phyloP scores from a whole-genome alignment of 2,797 vertebrate species.

The Brachymystax lenok region DNA sequence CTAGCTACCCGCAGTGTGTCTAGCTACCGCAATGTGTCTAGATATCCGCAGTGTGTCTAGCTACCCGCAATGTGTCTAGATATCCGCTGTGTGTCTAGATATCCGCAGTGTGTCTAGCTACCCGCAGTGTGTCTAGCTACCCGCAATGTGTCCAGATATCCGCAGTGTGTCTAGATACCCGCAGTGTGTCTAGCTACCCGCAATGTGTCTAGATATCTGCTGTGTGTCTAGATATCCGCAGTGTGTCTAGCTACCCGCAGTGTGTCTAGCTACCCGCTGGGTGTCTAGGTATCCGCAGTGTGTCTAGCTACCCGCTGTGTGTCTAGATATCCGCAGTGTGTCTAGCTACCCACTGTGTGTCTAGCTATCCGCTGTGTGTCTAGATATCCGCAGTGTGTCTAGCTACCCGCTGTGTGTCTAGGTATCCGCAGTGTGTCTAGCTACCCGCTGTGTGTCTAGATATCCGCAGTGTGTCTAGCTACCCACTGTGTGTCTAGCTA shows the following conservation, averaged over 20 bases:
- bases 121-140: no score
- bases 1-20: no score
- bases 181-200: conserved; percentile 11
- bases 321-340: conserved; percentile 16
- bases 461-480: conserved; percentile 31
- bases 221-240: conserved; percentile 17
- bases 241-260: conserved; percentile 30
- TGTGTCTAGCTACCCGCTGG: conserved; percentile 4
- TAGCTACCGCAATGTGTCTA: no score
- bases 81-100: no score
- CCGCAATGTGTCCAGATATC: conserved; percentile 25
- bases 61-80: no score
- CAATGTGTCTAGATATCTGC: no score
- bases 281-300: conserved; percentile 14
- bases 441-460: not conserved
- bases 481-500: conserved; percentile 17
- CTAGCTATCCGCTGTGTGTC: conserved; percentile 16
- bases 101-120: no score
- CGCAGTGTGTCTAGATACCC: conserved; percentile 8
- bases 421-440: conserved; percentile 30
- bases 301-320: conserved; percentile 20
- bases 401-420: conserved; percentile 17
- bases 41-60: no score
- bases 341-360: conserved; percentile 14
- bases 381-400: conserved; percentile 15